phyloP scores from a whole-genome alignment of 2,797 vertebrate species.

The Oreochromis grahami region DNA sequence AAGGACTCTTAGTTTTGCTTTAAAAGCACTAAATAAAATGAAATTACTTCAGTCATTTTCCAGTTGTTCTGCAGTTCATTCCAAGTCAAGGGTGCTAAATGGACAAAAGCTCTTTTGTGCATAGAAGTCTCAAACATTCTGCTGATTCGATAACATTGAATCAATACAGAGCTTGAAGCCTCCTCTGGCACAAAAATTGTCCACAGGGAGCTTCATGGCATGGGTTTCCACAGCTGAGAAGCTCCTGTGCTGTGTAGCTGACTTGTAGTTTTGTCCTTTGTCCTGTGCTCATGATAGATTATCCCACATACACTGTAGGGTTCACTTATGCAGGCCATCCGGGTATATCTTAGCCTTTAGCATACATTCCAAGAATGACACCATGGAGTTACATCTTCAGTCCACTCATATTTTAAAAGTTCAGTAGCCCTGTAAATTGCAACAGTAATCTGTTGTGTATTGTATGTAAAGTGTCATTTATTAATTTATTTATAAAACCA shows the following conservation, averaged over 20 bases:
- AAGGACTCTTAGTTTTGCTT: background rate
- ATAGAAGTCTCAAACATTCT: background rate
- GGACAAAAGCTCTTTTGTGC: background rate
- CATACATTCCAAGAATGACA: background rate
- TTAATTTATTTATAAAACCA: background rate
- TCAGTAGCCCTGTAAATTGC: fast-evolving
- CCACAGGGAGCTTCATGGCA: background rate
- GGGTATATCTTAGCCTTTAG: background rate
- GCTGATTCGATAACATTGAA: background rate
- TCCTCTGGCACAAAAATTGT: background rate
- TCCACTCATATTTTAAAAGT: background rate
- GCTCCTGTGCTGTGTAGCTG: background rate
- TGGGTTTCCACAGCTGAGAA: background rate
- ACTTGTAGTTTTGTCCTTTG: background rate
- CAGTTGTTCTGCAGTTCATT: background rate
- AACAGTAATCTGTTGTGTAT: background rate
- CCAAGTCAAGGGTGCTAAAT: background rate
- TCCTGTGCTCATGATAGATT: background rate
- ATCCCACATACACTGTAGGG: background rate
- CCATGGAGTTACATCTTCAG: background rate
- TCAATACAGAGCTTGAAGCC: background rate
- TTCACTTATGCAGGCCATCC: background rate
- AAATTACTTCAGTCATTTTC: background rate
- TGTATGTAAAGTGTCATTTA: background rate
- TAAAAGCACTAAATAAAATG: background rate